phyloP scores from a whole-genome alignment of 2,797 vertebrate genomes.

The Coranthus polyacanthus region DNA sequence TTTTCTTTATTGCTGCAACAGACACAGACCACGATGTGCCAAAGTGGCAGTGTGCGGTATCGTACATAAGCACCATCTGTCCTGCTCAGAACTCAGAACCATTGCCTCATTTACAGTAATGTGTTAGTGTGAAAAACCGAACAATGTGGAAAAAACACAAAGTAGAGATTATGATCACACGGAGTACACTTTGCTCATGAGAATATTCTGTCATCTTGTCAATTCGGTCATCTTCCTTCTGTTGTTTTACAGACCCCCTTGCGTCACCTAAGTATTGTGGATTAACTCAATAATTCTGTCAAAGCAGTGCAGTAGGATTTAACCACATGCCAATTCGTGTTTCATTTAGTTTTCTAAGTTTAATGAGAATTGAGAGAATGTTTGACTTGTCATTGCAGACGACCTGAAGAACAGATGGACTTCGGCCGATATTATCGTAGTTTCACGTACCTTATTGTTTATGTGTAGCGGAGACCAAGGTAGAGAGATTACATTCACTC shows the following conservation, averaged over 20 bases:
- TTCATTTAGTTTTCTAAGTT: neutral
- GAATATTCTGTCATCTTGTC: constrained; percentile 61
- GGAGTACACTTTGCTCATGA: constrained; percentile 2
- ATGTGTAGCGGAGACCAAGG: too few species aligned
- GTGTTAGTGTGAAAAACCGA: constrained; percentile 4
- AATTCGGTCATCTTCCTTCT: constrained; percentile 48
- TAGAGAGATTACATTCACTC: too few species aligned
- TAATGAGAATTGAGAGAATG: too few species aligned
- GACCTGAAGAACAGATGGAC: too few species aligned
- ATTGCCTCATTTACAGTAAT: constrained; percentile 24
- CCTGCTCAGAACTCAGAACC: constrained; percentile 5
- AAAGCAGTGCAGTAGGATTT: too few species aligned
- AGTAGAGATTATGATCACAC: constrained; percentile 42
- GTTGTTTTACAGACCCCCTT: constrained; percentile 63
- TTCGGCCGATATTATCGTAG: too few species aligned
- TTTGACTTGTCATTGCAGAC: too few species aligned
- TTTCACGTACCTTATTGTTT: too few species aligned
- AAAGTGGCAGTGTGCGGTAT: neutral
- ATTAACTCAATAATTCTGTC: constrained; percentile 10
- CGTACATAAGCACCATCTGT: neutral
- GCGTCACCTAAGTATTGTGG: constrained; percentile 44
- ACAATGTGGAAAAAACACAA: constrained; percentile 22
- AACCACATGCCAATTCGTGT: neutral
- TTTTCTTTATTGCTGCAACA: neutral
- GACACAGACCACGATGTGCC: too few species aligned